Evolutionary conservation across 1,140 invertebrate species (phyloP), one percentile per base, ranked within the genome.

Genomic region (Phthorimaea operculella): DNA sequence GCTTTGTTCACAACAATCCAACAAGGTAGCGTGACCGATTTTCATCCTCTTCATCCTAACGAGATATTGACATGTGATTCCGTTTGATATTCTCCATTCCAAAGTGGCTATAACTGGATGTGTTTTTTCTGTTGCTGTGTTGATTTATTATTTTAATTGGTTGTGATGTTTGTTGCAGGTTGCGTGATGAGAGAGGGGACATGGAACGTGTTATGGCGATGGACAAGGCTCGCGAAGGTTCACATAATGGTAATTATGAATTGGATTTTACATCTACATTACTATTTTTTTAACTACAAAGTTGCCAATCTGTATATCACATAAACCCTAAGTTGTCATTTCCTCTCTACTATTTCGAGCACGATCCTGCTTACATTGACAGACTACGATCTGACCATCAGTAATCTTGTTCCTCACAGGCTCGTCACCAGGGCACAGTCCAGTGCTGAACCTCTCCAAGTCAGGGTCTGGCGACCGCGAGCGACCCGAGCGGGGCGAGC

Each of bases 371-470:
- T 28, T 28, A 28, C 21, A 28, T 28, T 28, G 21, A 28, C 21
- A 28, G 21, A 28, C 21, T 28, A 28, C 21, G 21, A 28, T 28
- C 21, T 28, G 21, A 28, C 21, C 21, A 28, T 28, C 21, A 28
- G 21, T 39, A 39, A 39, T 36, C 6, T 16, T 53, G 49, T 58
- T 50, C 56, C 72, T 12, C 73, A 94, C 73, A 94, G 94, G 93
- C 61, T 95, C 94, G 44, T 92, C 93, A 47, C 94, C 92, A 71
- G 93, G 93, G 21, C 93, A 95, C 84, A 96, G 94, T 90, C 95
- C 94, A 44, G 94, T 96, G 39, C 81, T 96, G 59, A 96, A 96
- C 81, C 86, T 96, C 15, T 96, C 94, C 4, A 96, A 96, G 85
- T 94, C 92, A 33, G 93, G 93, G 85, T 74, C 90, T 85, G 77